These are phyloP conservation scores for Pseudobourletiella spinata DNA, from an alignment of 1,140 invertebrate genomes.

Conservation along the genomic window DNA sequence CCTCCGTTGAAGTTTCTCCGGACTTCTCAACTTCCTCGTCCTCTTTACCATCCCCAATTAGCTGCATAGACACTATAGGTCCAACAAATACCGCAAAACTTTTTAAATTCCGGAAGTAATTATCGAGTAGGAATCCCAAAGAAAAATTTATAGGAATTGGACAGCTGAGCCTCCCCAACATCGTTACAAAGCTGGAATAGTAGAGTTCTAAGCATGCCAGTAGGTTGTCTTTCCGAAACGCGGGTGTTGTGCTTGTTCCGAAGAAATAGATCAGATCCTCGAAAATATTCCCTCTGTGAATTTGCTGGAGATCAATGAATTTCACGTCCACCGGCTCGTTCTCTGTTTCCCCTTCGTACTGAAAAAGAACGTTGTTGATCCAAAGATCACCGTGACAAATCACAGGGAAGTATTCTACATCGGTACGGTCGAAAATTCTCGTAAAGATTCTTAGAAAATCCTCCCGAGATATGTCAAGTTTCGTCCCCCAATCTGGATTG, in stretches of 20 bases:
- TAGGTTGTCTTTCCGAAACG: conserved; percentile 14
- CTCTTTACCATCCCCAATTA: background rate
- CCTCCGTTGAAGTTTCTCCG: background rate
- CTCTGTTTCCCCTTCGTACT: conserved; percentile 43
- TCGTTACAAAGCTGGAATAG: conserved; percentile 1
- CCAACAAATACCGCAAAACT: background rate
- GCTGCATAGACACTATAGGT: background rate
- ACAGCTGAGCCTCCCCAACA: background rate
- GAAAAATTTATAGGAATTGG: background rate
- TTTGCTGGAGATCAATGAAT: conserved; percentile 55
- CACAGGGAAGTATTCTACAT: conserved; percentile 1
- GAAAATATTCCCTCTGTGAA: conserved; percentile 33
- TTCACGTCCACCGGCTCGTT: conserved; percentile 44
- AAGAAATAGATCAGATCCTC: conserved; percentile 19
- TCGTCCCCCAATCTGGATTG: background rate
- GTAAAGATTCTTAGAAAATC: background rate
- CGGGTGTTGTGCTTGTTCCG: conserved; percentile 13
- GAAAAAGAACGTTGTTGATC: conserved; percentile 57
- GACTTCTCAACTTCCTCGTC: background rate
- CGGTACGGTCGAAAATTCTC: background rate
- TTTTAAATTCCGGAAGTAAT: background rate
- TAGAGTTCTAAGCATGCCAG: background rate
- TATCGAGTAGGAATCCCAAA: conserved; percentile 3
- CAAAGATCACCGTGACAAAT: conserved; percentile 56
- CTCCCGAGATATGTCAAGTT: background rate